Base-by-base conservation (phyloP, 2,113 vertebrate species). In the Anguilla rostrata region DNA sequence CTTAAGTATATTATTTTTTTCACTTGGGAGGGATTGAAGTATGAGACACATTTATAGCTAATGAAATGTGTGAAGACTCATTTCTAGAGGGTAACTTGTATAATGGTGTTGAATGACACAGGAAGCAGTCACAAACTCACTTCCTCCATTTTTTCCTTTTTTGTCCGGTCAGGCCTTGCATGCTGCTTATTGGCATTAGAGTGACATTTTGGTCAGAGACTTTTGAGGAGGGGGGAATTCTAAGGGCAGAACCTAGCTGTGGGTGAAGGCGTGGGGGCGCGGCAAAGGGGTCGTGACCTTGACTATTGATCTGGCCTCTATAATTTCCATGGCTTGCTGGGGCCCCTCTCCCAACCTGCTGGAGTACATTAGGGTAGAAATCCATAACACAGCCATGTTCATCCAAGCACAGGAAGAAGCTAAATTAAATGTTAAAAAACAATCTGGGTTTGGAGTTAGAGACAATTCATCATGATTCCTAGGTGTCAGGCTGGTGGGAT, bases 351-450 rank as follows among this genome's bases (percentile, higher is more conserved):
- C 95, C 95, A 96, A 96, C 95, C 98, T 98, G 97, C 97, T 99
- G 97, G 95, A 97, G 97, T 97, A 97, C 97, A 99, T 98, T 98
- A 99, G 95, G 97, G 95, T 96, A 97, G 97, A 98, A 98, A 99
- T 99, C 97, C 97, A 98, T 99, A 99, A 99, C 94, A 95, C 94
- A 95, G 94, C 96, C 95, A 97, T 98, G 97, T 97, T 98, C 98
- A 98, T 97, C 97, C 96, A 98, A 98, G 97, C 97, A 98, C 97
- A 98, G 98, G 98, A 99, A 99, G 97, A 98, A 99, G 98, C 97
- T 97, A 97, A 99, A 99, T 99, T 98, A 99, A 99, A 98, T 97
- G 97, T 98, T 98, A 98, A 98, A 97, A 98, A 99, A 99, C 98
- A 99, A 99, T 99, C 98, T 98, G 96, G 96, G 96, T 92, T 96